Conservation (phyloP, 1,140 invertebrate species). For the Drusus annulatus region DNA sequence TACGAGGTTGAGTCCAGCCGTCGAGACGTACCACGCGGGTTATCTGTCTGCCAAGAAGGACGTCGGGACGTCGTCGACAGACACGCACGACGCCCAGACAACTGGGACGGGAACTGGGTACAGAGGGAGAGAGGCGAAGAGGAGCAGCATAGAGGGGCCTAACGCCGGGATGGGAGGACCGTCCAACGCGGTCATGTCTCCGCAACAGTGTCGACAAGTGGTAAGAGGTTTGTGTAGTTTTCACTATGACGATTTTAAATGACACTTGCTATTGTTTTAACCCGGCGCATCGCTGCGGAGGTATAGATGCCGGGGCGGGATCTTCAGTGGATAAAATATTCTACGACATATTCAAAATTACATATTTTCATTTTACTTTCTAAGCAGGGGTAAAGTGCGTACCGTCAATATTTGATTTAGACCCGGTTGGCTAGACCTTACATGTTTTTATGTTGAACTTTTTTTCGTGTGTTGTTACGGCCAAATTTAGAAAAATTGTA, state of each 20-base stretch:
- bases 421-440: too few relatives aligned
- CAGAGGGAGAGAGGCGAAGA: neutral
- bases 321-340: too few relatives aligned
- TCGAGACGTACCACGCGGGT: neutral
- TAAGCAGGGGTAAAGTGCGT: too few relatives aligned
- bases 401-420: too few relatives aligned
- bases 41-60: neutral
- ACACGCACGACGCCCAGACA: conserved; percentile 6
- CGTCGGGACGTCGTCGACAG: neutral
- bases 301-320: too few relatives aligned
- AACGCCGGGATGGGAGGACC: neutral
- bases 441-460: too few relatives aligned
- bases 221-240: conserved; percentile 59
- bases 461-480: too few relatives aligned
- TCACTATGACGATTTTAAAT: conserved; percentile 36
- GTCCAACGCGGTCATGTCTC: conserved; percentile 41
- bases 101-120: neutral
- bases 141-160: neutral
- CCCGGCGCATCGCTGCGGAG: too few relatives aligned
- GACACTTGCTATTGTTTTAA: neutral
- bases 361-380: too few relatives aligned
- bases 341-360: too few relatives aligned
- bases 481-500: too few relatives aligned
- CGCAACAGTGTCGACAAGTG: conserved; percentile 57
- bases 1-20: neutral